These are phyloP conservation scores for Corythornis madagascariensis DNA, from an alignment of 2,113 vertebrate species.

Conservation along the genomic window DNA sequence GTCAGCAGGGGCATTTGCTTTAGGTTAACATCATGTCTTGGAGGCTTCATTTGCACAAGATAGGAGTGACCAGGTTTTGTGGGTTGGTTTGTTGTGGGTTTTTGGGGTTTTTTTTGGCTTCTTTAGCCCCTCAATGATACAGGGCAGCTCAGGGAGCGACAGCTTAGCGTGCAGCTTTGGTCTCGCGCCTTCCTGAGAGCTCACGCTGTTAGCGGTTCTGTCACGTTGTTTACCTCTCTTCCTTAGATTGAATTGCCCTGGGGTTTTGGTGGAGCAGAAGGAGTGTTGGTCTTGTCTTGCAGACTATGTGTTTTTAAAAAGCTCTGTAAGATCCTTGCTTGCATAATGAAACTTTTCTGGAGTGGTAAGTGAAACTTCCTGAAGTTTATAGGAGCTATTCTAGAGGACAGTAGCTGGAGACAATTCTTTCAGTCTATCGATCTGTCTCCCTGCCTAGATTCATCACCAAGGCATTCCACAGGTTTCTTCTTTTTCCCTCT, in stretches of 20 bases:
- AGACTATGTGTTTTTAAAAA: not conserved
- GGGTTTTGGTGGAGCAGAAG: not conserved
- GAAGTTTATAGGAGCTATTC: not conserved
- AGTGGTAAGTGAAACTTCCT: not conserved
- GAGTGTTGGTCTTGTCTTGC: not conserved
- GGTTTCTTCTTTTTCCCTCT: not conserved
- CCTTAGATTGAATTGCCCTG: not conserved
- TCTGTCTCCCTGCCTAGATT: not conserved
- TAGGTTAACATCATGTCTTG: not conserved
- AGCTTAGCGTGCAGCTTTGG: not conserved
- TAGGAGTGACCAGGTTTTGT: not conserved
- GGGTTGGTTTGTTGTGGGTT: no score
- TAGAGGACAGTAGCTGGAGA: not conserved
- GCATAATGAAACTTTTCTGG: not conserved
- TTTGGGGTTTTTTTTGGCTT: not conserved
- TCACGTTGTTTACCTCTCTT: not conserved
- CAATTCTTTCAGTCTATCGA: not conserved
- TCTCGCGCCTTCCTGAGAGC: not conserved
- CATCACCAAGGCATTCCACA: not conserved
- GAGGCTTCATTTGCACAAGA: not conserved
- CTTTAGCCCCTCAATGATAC: not conserved
- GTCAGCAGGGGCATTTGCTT: not conserved
- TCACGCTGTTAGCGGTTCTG: not conserved
- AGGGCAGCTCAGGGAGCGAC: not conserved
- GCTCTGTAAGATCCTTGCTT: not conserved